phyloP scores from a whole-genome alignment of 2,113 vertebrate species.

The Henicopernis longicauda region DNA sequence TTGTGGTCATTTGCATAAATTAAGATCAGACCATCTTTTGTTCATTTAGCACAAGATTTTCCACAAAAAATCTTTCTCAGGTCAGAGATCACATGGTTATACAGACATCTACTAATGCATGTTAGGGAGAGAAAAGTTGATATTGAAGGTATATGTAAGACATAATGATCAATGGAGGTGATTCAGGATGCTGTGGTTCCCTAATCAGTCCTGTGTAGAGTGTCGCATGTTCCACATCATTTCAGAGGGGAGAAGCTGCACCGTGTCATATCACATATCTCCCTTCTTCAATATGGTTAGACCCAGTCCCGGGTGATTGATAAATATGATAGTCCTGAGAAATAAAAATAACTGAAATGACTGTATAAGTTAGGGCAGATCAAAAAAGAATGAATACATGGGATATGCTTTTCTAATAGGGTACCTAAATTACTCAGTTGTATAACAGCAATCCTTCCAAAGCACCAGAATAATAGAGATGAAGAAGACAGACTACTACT shows the following conservation, averaged over 20 bases:
- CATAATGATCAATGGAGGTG: background rate
- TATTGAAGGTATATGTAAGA: background rate
- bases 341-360: background rate
- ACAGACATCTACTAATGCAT: background rate
- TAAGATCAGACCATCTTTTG: background rate
- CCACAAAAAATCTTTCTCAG: background rate
- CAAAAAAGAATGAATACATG: background rate
- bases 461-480: background rate
- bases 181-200: background rate
- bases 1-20: background rate
- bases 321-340: background rate
- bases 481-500: background rate
- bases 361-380: background rate
- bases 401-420: background rate
- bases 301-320: background rate
- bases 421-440: background rate
- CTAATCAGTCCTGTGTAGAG: background rate
- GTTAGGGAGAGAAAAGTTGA: background rate
- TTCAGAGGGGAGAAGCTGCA: background rate
- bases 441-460: background rate
- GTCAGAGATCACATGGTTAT: background rate
- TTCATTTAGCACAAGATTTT: background rate
- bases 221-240: background rate
- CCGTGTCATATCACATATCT: background rate
- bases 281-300: background rate